Base-by-base conservation (phyloP, 2,888 invertebrate species). In the Calliopum simillimum region DNA sequence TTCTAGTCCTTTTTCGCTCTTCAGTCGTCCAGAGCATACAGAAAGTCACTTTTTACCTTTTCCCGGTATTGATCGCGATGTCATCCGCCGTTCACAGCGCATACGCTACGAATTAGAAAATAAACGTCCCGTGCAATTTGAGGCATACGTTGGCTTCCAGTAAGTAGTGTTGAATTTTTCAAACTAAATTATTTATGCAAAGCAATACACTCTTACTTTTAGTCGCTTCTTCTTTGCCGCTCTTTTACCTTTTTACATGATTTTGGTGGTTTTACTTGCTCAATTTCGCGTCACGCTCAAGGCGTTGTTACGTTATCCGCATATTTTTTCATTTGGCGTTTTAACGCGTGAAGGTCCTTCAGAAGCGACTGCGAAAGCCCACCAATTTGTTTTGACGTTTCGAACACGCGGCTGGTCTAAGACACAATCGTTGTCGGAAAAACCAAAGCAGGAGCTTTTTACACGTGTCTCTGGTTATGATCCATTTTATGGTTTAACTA, bases 401-500 rank as follows among this genome's bases (percentile, higher is more conserved):
- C 85, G 89, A 73, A 95, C 93, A 0, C 86, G 88, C 76, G 97
- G 97, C 0, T 97, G 96, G 94, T 86, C 86, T 1, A 84, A 86
- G 14, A 88, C 76, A 62, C 88, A 90, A 51, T 88, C 88, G 68
- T 81, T 89, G 47, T 75, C 85, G 1, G 88, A 89, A 69, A 84
- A 88, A 19, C 91, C 92, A 0, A 89, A 90, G 72, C 91, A 91
- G 79, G 87, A 84, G 71, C 83, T 93, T 43, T 86, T 88, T 6
- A 91, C 89, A 0, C 89, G 88, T 87, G 92, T 95, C 8, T 70
- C 71, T 8, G 79, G 76, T 8, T 72, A 66, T 21, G 78, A 80
- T 77, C 80, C 79, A 2, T 95, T 92, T 25, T 97, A 97, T 87
- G 92, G 93, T 2, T 88, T 92, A 11, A 96, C 95, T 0, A 91